Percentiles rank a stretch among this genome's conserved stretches.
Conservation (phyloP, 2,797 vertebrate species). For the Megalops cyprinoides region DNA sequence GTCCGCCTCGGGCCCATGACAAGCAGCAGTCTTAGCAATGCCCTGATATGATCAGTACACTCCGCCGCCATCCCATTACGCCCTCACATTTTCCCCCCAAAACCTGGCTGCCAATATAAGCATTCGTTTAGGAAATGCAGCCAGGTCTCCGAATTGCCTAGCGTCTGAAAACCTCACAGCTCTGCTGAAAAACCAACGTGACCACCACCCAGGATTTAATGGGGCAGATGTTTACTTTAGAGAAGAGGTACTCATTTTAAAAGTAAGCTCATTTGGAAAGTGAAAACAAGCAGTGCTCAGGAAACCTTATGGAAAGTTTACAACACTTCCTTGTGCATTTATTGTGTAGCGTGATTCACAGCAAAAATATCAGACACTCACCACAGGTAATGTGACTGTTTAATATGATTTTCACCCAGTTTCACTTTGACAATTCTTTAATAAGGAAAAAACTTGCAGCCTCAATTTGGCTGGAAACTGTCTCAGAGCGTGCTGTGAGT, state of each 20-base stretch:
- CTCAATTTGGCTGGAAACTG: neutral
- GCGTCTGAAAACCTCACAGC: neutral
- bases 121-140: neutral
- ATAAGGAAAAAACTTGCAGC: neutral
- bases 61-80: slow-evolving; percentile 17
- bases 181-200: slow-evolving; percentile 19
- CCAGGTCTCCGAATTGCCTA: neutral
- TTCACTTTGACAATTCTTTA: neutral
- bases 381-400: no score
- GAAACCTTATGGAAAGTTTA: neutral
- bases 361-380: no score
- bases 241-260: neutral
- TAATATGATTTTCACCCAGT: neutral
- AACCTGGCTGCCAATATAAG: neutral
- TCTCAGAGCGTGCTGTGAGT: neutral
- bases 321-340: neutral
- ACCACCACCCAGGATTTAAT: neutral
- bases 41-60: slow-evolving; percentile 33
- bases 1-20: slow-evolving; percentile 18
- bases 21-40: slow-evolving; percentile 10
- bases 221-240: slow-evolving; percentile 1
- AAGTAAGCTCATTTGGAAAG: neutral
- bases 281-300: neutral
- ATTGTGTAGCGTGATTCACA: neutral
- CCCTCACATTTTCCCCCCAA: neutral